Evolutionary conservation across 2,888 invertebrate genomes (phyloP).

Genomic region (Proisotoma minuta): DNA sequence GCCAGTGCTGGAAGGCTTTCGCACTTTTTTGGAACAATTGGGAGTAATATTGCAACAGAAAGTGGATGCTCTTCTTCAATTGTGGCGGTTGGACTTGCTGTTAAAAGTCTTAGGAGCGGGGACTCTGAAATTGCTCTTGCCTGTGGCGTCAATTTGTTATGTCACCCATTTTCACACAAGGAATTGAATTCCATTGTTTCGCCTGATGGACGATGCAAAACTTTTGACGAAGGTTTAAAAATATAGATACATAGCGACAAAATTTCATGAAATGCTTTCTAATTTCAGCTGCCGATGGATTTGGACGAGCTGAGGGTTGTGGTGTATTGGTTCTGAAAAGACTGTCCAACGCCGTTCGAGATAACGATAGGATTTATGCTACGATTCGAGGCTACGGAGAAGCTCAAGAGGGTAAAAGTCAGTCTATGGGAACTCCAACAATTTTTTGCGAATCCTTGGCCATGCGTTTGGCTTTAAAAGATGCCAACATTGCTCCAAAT

Average conservation of each 20-base stretch:
- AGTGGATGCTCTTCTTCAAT: background rate
- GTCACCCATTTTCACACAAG: background rate
- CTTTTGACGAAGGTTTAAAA: no score
- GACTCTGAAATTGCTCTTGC: background rate
- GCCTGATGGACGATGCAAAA: constrained; percentile 7
- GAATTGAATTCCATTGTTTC: background rate
- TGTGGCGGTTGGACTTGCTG: background rate
- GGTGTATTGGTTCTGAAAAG: background rate
- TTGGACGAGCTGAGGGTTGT: constrained; percentile 4
- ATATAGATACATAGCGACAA: no score
- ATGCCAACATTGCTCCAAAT: constrained; percentile 16
- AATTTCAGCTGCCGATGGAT: background rate
- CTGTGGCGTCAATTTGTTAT: background rate
- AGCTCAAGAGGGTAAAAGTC: background rate
- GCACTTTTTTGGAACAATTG: background rate
- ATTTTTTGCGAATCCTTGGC: constrained; percentile 18
- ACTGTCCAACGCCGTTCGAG: background rate
- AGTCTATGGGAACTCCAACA: background rate
- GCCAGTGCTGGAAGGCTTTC: background rate
- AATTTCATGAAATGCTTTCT: no score
- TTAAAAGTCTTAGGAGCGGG: background rate
- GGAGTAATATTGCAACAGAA: background rate
- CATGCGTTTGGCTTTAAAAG: constrained; percentile 17
- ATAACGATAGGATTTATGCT: background rate
- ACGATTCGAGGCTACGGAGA: background rate